These are phyloP conservation scores for Dryadula phaetusa DNA, from an alignment of 2,888 invertebrate genomes.

Conservation along the genomic window DNA sequence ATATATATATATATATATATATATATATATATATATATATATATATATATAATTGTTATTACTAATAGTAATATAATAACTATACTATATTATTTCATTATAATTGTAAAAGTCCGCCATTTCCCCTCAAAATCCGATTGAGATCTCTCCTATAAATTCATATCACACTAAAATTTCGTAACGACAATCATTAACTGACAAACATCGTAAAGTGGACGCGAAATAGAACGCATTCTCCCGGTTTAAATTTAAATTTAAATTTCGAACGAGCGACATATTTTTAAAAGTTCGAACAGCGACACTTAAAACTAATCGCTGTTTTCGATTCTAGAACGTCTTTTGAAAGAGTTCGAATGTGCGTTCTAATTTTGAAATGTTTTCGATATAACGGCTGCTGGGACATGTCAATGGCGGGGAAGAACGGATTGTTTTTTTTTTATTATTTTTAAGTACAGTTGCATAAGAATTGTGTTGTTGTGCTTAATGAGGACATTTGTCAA, in stretches of 20 bases:
- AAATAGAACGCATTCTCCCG: constrained; percentile 79
- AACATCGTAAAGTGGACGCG: constrained; percentile 79
- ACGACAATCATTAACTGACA: constrained; percentile 75
- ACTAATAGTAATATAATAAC: too few relatives aligned
- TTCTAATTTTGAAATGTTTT: constrained; percentile 82
- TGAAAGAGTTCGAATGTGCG: constrained; percentile 77
- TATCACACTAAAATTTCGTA: constrained; percentile 69
- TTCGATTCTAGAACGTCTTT: constrained; percentile 80
- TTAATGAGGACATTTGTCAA: constrained; percentile 15
- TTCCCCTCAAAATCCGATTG: constrained; percentile 24
- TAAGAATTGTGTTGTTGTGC: constrained; percentile 15
- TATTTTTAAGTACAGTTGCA: constrained; percentile 20
- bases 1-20: too few relatives aligned
- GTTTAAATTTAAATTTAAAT: constrained; percentile 78
- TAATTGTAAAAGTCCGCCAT: not conserved
- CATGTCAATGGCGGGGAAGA: constrained; percentile 69
- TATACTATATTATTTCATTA: not conserved
- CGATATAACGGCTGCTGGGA: constrained; percentile 76
- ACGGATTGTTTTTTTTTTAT: constrained; percentile 28
- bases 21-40: too few relatives aligned
- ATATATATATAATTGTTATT: too few relatives aligned
- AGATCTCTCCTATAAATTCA: constrained; percentile 60
- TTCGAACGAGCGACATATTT: constrained; percentile 82
- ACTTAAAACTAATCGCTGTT: constrained; percentile 83
- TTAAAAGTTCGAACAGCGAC: constrained; percentile 82